phyloP scores from a whole-genome alignment of 2,113 vertebrate genomes.

The human region DNA sequence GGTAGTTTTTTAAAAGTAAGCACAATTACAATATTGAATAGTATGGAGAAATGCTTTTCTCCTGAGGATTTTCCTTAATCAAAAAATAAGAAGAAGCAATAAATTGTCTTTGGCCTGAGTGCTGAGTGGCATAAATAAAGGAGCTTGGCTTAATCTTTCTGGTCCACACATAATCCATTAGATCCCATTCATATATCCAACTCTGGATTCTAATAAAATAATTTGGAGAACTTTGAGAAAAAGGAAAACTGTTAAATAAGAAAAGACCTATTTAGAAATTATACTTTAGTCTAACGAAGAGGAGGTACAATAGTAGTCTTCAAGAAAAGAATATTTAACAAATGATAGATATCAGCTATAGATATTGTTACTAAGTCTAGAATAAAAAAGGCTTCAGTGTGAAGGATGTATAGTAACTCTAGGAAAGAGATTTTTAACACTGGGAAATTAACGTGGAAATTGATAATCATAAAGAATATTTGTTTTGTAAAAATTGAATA shows the following conservation, averaged over 20 bases:
- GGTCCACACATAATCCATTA: background rate
- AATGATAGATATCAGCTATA: background rate
- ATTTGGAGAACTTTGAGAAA: conserved; percentile 37
- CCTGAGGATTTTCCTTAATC: conserved; percentile 10
- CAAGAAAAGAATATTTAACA: conserved; percentile 18
- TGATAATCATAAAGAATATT: conserved; percentile 1
- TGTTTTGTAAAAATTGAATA: conserved; percentile 30
- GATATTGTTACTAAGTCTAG: background rate
- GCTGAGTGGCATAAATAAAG: background rate
- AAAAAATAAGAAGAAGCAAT: conserved; percentile 13
- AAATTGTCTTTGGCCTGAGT: background rate
- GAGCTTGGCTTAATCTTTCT: background rate
- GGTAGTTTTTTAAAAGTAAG: conserved; percentile 52
- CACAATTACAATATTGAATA: conserved; percentile 51
- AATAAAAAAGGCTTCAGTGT: conserved; percentile 28
- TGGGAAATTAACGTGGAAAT: background rate
- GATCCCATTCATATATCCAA: background rate
- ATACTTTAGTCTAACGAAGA: conserved; percentile 13
- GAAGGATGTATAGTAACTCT: conserved; percentile 1
- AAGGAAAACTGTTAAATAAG: background rate
- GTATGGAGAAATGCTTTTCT: conserved; percentile 29
- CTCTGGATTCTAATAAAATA: background rate
- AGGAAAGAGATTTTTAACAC: conserved; percentile 33
- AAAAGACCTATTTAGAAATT: conserved; percentile 37
- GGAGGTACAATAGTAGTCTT: background rate